phyloP scores from a whole-genome alignment of 2,797 vertebrate genomes.

The Mastacembelus armatus region DNA sequence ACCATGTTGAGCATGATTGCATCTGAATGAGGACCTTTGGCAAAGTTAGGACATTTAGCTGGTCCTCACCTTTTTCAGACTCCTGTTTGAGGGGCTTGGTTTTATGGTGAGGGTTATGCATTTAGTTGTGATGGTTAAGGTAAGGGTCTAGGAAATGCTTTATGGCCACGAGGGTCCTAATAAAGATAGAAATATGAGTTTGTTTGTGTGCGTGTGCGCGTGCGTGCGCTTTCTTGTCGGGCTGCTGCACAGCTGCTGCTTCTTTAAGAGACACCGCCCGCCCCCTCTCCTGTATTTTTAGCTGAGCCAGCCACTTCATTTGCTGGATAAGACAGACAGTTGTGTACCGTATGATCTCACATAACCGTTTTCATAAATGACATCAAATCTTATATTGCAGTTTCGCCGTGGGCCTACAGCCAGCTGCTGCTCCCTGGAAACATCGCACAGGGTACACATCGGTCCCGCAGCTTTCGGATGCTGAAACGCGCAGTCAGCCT shows the following conservation, averaged over 20 bases:
- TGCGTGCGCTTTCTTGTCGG: conserved; percentile 21
- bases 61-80: too few species aligned
- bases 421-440: conserved; percentile 64
- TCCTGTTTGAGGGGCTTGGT: too few species aligned
- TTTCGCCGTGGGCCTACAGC: conserved; percentile 48
- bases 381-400: conserved; percentile 67
- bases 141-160: too few species aligned
- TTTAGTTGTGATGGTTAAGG: too few species aligned
- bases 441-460: conserved; percentile 39
- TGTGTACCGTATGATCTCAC: conserved; percentile 78
- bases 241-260: conserved; percentile 71
- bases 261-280: conserved; percentile 86
- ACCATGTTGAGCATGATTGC: too few species aligned
- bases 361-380: conserved; percentile 75
- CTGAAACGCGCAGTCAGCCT: conserved; percentile 62
- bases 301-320: conserved; percentile 86
- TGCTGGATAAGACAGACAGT: conserved; percentile 78
- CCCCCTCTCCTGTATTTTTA: conserved; percentile 86
- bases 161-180: too few species aligned
- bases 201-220: too few species aligned
- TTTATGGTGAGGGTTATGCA: too few species aligned
- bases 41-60: too few species aligned
- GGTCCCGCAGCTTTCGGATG: conserved; percentile 68
- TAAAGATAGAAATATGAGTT: too few species aligned
- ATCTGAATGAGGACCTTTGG: too few species aligned